Evolutionary conservation across 2,797 vertebrate species (phyloP).

Genomic region (Dermochelys coriacea): DNA sequence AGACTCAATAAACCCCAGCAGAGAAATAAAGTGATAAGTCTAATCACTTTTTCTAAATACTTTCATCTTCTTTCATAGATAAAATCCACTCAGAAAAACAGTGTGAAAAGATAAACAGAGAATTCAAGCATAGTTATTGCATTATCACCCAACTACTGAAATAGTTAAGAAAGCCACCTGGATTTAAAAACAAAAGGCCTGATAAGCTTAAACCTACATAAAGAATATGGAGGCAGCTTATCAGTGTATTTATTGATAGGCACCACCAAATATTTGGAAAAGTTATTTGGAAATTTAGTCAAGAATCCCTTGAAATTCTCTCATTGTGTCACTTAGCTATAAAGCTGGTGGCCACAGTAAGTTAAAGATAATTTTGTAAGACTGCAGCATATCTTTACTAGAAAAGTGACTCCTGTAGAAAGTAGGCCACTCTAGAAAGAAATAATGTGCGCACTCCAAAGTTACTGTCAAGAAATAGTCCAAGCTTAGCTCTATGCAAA

Average conservation of each 20-base stretch:
- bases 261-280: background rate
- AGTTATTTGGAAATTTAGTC: background rate
- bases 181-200: conserved; percentile 13
- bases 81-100: background rate
- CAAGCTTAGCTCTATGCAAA: background rate
- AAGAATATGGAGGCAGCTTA: background rate
- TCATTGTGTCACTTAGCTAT: background rate
- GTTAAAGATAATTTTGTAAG: background rate
- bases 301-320: background rate
- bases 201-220: background rate
- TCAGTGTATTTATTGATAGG: background rate
- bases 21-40: background rate
- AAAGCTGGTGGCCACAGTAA: background rate
- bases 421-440: background rate
- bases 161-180: background rate
- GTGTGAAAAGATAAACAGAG: background rate
- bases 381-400: background rate
- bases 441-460: background rate
- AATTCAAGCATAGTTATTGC: background rate
- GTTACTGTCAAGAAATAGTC: background rate
- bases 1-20: background rate
- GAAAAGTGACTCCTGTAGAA: background rate
- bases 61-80: background rate
- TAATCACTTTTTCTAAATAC: background rate
- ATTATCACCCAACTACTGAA: background rate